These are phyloP conservation scores for Teinopalpus imperialis DNA, from an alignment of 2,888 invertebrate genomes.

Conservation along the genomic window DNA sequence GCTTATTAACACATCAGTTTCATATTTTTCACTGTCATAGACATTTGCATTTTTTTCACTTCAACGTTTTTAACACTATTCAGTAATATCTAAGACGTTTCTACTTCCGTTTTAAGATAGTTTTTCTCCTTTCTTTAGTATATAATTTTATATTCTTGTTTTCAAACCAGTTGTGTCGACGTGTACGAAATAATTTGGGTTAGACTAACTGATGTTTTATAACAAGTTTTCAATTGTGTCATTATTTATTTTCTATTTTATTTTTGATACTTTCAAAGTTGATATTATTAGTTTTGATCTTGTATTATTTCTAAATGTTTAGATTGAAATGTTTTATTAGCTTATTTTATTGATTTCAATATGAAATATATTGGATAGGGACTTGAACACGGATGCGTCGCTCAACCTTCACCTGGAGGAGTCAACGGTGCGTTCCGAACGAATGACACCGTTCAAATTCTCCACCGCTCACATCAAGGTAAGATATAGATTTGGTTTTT, in stretches of 20 bases:
- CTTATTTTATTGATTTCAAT: no score
- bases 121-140: no score
- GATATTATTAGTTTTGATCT: neutral
- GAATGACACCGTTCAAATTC: slow-evolving; percentile 92
- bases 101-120: neutral
- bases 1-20: neutral
- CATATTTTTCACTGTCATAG: neutral
- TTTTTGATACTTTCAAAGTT: no score
- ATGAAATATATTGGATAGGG: no score
- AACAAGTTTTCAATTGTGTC: no score
- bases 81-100: neutral
- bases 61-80: neutral
- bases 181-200: no score
- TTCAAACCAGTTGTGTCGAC: no score
- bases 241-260: no score
- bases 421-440: slow-evolving; percentile 83
- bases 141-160: no score
- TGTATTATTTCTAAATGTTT: neutral
- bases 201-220: no score
- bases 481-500: no score
- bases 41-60: neutral
- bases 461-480: slow-evolving; percentile 90
- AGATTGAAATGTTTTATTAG: no score
- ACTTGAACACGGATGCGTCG: slow-evolving; percentile 79
- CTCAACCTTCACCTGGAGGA: slow-evolving; percentile 80